Evolutionary conservation across 1,140 invertebrate genomes (phyloP).

Genomic region (Brachionus rotundiformis): DNA sequence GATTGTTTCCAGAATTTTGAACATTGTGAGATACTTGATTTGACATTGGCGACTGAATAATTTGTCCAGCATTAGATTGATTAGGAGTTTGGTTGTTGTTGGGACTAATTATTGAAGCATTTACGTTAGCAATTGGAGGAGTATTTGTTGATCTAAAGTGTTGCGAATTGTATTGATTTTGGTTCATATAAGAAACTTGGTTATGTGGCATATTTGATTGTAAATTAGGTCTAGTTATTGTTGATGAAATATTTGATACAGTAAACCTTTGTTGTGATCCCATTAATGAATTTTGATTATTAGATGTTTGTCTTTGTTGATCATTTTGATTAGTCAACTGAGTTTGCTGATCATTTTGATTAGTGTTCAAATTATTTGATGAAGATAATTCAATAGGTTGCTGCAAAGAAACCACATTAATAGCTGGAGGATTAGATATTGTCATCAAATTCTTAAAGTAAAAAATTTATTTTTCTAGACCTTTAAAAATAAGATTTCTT

Average conservation of each 20-base stretch:
- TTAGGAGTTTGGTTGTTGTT: neutral
- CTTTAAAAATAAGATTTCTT: neutral
- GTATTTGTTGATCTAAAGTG: conserved; percentile 30
- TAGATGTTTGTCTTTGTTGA: neutral
- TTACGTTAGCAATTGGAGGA: neutral
- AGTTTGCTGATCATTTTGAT: neutral
- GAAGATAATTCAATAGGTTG: neutral
- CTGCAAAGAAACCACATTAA: conserved; percentile 45
- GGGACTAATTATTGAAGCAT: neutral
- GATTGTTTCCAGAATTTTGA: neutral
- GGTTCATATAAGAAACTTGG: neutral
- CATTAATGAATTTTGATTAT: neutral
- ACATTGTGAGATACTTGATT: neutral
- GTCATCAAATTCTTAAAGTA: neutral
- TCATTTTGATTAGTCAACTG: neutral
- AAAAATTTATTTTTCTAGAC: neutral
- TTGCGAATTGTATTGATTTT: conserved; percentile 16
- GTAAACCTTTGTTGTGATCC: neutral
- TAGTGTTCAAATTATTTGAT: neutral
- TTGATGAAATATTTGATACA: neutral
- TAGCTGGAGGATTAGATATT: neutral
- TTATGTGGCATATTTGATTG: neutral
- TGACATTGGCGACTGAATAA: neutral
- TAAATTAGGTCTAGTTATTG: neutral
- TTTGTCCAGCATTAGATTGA: neutral